These are phyloP conservation scores for Phodopus roborovskii DNA, from an alignment of 2,113 vertebrate genomes.

Conservation along the genomic window DNA sequence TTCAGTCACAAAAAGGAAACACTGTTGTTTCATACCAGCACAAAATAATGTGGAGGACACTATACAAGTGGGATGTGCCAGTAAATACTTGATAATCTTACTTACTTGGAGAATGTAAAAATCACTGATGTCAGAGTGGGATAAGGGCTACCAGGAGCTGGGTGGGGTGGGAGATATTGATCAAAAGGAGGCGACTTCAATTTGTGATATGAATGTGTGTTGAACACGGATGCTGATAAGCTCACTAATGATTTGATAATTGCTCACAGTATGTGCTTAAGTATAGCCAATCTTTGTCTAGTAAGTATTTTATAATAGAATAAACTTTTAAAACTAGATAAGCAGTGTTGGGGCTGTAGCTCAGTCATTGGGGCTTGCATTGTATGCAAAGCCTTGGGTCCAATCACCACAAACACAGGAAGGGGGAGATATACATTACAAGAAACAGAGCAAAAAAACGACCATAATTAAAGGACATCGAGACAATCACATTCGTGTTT, in stretches of 20 bases:
- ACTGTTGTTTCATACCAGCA: background rate
- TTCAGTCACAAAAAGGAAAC: background rate
- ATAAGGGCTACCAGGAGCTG: background rate
- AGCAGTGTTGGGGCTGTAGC: background rate
- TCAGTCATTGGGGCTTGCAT: background rate
- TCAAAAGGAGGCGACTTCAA: background rate
- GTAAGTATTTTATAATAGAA: background rate
- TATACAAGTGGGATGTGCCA: background rate
- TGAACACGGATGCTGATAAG: rapidly evolving
- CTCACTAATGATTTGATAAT: background rate
- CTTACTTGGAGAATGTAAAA: background rate
- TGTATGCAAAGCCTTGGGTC: background rate
- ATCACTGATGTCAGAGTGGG: background rate
- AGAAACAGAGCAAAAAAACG: background rate
- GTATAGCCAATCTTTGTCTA: background rate
- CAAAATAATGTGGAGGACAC: background rate
- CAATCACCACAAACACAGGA: background rate
- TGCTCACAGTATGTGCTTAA: background rate
- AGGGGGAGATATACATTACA: background rate
- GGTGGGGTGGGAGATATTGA: no score
- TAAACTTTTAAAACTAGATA: background rate
- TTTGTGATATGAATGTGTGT: background rate
- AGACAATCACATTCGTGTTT: background rate
- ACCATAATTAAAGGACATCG: background rate
- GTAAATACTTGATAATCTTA: background rate